Base-by-base conservation (phyloP, 2,113 vertebrate genomes). In the Tympanuchus pallidicinctus region DNA sequence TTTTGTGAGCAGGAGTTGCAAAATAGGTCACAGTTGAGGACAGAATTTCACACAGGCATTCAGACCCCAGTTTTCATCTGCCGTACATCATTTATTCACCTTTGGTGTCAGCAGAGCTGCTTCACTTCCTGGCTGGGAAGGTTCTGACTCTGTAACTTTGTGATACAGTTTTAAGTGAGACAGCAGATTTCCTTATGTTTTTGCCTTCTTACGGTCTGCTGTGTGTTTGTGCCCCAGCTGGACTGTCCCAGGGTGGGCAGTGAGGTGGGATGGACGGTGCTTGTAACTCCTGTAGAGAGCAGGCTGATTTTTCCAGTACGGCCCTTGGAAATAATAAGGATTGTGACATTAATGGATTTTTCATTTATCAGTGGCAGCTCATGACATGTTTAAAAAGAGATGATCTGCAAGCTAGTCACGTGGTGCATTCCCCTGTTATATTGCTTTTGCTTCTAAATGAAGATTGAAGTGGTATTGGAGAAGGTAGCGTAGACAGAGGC, bases 211-310 rank as follows among this genome's bases (percentile, higher is more conserved):
- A 24, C 8, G 25, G 52, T 18, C 8, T 10, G 6, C 6, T 30
- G 10, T 27, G 32, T 17, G 1, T 56, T 86, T 48, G 17, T 74
- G 95, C 88, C 95, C 94, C 83, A 75, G 45, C 32, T 71, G 75
- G 82, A 72, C 86, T 96, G 97, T 93, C 94, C 42, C 21, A 95
- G 72, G 97, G 11, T 64, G 70, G 90, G 43, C 59, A 95, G 81
- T 38, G 73, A 97, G 65, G 93, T 86, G 86, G 96, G 96, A 91
- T 72, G 50, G 91, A 95, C 97, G 98, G 96, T 95, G 71, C 91
- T 52, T 85, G 75, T 45, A 80, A 86, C 38, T 76, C 89, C 28
- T 20, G 42, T 43, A 54, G 48, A 87, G n/a, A 77, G 61, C 70
- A 92, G 65, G 88, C 84, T 91, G 76, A 60, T 45, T 67, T 89